A percentile compares a stretch with the other conserved stretches of the same genome.
phyloP scores from a whole-genome alignment of 1,140 invertebrate species.

The Zaprionus africanus region DNA sequence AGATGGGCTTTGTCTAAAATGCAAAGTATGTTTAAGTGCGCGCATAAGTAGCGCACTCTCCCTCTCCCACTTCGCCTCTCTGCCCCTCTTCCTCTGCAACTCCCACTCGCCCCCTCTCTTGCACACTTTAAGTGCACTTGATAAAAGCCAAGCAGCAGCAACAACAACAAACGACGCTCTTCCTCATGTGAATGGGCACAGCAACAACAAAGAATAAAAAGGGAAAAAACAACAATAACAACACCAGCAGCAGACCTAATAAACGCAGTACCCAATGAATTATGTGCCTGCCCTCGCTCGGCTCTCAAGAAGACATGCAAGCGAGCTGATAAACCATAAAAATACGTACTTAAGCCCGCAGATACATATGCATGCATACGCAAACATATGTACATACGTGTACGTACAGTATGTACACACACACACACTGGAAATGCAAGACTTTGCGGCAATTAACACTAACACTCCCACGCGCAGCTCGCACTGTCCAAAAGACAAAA shows the following conservation, averaged over 20 bases:
- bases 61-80: background rate
- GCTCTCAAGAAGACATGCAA: slow-evolving; percentile 37
- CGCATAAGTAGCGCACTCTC: slow-evolving; percentile 38
- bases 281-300: slow-evolving; percentile 37
- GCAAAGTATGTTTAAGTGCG: slow-evolving; percentile 46
- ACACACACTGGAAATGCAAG: slow-evolving; percentile 58
- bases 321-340: slow-evolving; percentile 49
- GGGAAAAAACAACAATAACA: slow-evolving; percentile 36
- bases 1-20: slow-evolving; percentile 44
- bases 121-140: slow-evolving; percentile 54
- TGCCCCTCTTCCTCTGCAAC: background rate
- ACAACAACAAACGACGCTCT: slow-evolving; percentile 24
- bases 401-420: slow-evolving; percentile 3
- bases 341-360: slow-evolving; percentile 30
- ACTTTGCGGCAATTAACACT: slow-evolving; percentile 76
- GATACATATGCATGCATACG: background rate
- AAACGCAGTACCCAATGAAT: slow-evolving; percentile 59
- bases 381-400: slow-evolving; percentile 4
- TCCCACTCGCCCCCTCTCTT: background rate
- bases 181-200: slow-evolving; percentile 41
- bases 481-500: slow-evolving; percentile 32
- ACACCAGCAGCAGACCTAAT: slow-evolving; percentile 45
- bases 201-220: slow-evolving; percentile 20
- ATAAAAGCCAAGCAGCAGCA: slow-evolving; percentile 44
- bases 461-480: slow-evolving; percentile 71